A percentile compares a stretch with the other conserved stretches of the same genome.
phyloP scores from a whole-genome alignment of 2,113 vertebrate species.

The Bufo bufo region DNA sequence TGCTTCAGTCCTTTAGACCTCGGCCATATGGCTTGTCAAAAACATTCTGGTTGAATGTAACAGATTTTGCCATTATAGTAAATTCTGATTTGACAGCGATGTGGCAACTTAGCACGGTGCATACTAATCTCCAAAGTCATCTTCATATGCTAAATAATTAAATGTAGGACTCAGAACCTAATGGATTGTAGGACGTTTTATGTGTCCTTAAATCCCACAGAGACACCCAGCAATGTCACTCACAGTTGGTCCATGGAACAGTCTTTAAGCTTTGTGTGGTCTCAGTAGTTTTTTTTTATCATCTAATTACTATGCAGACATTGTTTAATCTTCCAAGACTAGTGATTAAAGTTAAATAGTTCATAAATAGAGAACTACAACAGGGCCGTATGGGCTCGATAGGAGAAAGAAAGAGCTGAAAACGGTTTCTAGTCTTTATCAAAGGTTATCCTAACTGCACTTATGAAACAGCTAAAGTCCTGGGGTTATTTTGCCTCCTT shows the following conservation, averaged over 20 bases:
- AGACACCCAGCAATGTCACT: conserved; percentile 60
- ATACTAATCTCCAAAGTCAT: conserved; percentile 65
- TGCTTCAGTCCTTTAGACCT: conserved; percentile 54
- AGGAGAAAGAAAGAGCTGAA: conserved; percentile 54
- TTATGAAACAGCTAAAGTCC: conserved; percentile 58
- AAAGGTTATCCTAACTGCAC: conserved; percentile 55
- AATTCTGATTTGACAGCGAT: conserved; percentile 67
- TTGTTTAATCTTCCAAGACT: conserved; percentile 60
- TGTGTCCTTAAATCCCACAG: conserved; percentile 68
- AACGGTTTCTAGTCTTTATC: conserved; percentile 52
- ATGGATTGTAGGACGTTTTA: conserved; percentile 62
- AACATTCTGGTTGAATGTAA: conserved; percentile 53
- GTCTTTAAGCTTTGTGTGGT: conserved; percentile 65
- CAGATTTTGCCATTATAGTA: conserved; percentile 53
- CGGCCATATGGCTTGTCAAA: conserved; percentile 62
- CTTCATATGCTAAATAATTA: conserved; percentile 73
- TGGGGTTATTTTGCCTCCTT: conserved; percentile 59
- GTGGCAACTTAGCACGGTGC: conserved; percentile 61
- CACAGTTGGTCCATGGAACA: conserved; percentile 60
- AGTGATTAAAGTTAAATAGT: conserved; percentile 56
- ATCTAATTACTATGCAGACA: conserved; percentile 61
- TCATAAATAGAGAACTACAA: conserved; percentile 53
- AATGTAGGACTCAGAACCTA: conserved; percentile 70
- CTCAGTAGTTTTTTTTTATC: conserved; percentile 69
- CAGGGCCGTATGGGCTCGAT: conserved; percentile 48